These are phyloP conservation scores for Drosophila kanekoi DNA, from an alignment of 2,888 invertebrate genomes.

Conservation along the genomic window DNA sequence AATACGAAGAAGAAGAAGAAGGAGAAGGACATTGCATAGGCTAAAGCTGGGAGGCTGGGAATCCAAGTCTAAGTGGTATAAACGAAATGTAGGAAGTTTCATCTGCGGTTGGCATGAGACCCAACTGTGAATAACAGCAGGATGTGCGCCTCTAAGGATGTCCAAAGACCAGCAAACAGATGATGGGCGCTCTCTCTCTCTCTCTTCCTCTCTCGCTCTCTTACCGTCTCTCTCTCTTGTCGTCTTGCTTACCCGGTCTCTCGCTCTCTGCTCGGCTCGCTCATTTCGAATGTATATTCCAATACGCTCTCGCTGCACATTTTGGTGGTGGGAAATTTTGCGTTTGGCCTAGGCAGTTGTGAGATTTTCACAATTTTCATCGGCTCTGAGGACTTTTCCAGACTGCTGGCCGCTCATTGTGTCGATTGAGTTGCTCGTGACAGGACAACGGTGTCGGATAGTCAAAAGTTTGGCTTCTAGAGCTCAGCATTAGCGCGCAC, in stretches of 20 bases:
- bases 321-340: slow-evolving; percentile 70
- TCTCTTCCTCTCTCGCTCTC: slow-evolving; percentile 9
- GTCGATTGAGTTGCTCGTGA: slow-evolving; percentile 85
- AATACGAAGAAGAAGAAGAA: background rate
- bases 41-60: slow-evolving; percentile 11
- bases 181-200: slow-evolving; percentile 33
- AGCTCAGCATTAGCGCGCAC: slow-evolving; percentile 38
- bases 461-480: slow-evolving; percentile 32
- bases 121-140: slow-evolving; percentile 53
- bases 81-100: slow-evolving; percentile 69
- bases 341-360: slow-evolving; percentile 40
- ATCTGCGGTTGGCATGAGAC: slow-evolving; percentile 67
- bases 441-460: slow-evolving; percentile 82
- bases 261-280: slow-evolving; percentile 1
- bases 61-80: slow-evolving; percentile 40
- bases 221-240: slow-evolving; percentile 1
- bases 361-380: slow-evolving; percentile 50
- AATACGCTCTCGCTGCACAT: slow-evolving; percentile 47
- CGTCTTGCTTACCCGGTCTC: background rate
- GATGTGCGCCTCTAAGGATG: slow-evolving; percentile 58
- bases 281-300: slow-evolving; percentile 16
- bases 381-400: slow-evolving; percentile 81
- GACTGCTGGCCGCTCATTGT: slow-evolving; percentile 79
- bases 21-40: slow-evolving; percentile 7
- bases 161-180: slow-evolving; percentile 57